phyloP scores from a whole-genome alignment of 2,888 invertebrate species.

The Amiota minor region DNA sequence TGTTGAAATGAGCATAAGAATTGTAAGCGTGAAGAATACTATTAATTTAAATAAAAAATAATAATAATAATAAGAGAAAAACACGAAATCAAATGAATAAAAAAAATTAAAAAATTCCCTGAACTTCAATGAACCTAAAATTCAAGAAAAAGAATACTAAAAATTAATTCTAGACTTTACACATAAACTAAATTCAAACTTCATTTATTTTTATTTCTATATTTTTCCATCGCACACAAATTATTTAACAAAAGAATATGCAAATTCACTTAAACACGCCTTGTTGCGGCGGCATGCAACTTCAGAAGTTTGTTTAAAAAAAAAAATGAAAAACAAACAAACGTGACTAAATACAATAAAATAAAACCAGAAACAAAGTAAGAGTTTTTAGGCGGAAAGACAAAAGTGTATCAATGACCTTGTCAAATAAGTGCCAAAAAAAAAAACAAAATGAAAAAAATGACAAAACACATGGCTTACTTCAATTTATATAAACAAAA shows the following conservation, averaged over 20 bases:
- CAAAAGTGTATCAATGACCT: slow-evolving; percentile 19
- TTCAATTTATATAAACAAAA: too few relatives aligned
- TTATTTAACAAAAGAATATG: slow-evolving; percentile 22
- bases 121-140: too few relatives aligned
- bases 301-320: not conserved
- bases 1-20: too few relatives aligned
- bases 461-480: too few relatives aligned
- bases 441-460: slow-evolving; percentile 15
- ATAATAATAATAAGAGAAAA: too few relatives aligned
- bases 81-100: too few relatives aligned
- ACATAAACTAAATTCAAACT: slow-evolving; percentile 10
- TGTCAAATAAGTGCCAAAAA: slow-evolving; percentile 24
- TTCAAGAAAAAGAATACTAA: too few relatives aligned
- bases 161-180: slow-evolving; percentile 7
- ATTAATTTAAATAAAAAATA: too few relatives aligned
- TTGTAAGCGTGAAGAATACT: too few relatives aligned
- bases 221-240: not conserved
- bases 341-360: not conserved
- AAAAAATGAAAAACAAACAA: not conserved
- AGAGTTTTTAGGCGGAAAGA: not conserved
- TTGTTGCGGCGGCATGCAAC: too few relatives aligned
- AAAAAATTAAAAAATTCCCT: too few relatives aligned
- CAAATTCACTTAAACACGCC: slow-evolving; percentile 2
- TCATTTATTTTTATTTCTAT: not conserved
- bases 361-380: slow-evolving; percentile 6